Conservation (phyloP, 2,888 invertebrate species). For the Cistogaster globosa region DNA sequence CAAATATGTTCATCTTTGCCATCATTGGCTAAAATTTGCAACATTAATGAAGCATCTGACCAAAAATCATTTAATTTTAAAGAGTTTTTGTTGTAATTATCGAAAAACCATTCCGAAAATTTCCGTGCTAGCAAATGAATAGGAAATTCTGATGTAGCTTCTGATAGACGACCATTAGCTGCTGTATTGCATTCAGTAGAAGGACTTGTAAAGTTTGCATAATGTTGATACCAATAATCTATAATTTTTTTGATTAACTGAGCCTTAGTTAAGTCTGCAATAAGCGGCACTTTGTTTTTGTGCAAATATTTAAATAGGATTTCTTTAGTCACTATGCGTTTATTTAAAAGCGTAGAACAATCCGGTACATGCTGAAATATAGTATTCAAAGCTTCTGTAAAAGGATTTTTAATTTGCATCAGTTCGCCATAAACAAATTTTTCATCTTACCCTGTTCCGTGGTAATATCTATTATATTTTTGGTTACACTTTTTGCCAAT, state of each 20-base stretch:
- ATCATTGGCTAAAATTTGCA: slow-evolving; percentile 77
- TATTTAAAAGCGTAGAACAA: slow-evolving; percentile 83
- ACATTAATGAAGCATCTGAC: slow-evolving; percentile 82
- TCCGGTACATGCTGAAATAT: slow-evolving; percentile 84
- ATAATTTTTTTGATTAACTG: slow-evolving; percentile 83
- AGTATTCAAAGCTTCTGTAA: slow-evolving; percentile 84
- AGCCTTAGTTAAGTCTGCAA: slow-evolving; percentile 84
- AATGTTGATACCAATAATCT: slow-evolving; percentile 82
- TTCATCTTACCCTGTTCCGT: slow-evolving; percentile 75
- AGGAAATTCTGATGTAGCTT: slow-evolving; percentile 73
- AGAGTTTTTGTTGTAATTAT: slow-evolving; percentile 80
- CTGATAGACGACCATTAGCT: not conserved
- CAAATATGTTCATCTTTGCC: slow-evolving; percentile 74
- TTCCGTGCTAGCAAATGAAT: slow-evolving; percentile 84
- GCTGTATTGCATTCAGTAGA: not conserved
- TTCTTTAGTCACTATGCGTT: slow-evolving; percentile 84
- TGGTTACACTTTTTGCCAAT: slow-evolving; percentile 77
- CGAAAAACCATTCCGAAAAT: slow-evolving; percentile 86
- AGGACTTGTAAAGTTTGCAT: not conserved
- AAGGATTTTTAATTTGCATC: not conserved
- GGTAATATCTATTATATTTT: slow-evolving; percentile 76
- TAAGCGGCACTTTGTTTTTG: slow-evolving; percentile 82
- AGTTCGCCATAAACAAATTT: not conserved
- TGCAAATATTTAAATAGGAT: slow-evolving; percentile 85
- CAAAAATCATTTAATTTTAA: slow-evolving; percentile 85